phyloP scores from a whole-genome alignment of 2,797 vertebrate species.

The Coreius guichenoti region DNA sequence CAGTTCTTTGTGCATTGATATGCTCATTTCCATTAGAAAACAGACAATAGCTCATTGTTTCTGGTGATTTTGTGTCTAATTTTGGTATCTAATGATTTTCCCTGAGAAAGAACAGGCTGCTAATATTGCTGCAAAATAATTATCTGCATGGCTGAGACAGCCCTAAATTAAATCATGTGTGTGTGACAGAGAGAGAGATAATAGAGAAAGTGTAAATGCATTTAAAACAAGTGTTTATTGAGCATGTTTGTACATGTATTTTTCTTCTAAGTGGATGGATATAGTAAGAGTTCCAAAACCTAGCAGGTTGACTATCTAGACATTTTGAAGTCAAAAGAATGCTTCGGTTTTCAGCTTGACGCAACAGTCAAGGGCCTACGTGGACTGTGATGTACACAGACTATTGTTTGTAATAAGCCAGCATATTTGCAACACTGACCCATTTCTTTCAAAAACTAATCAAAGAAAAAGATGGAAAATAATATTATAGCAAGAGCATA shows the following conservation, averaged over 20 bases:
- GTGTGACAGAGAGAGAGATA: background rate
- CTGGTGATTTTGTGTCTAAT: conserved; percentile 4
- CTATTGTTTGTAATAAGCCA: background rate
- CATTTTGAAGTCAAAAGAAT: background rate
- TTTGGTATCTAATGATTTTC: conserved; percentile 16
- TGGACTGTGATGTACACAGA: background rate
- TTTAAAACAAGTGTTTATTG: background rate
- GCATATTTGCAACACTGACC: background rate
- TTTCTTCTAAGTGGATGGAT: background rate
- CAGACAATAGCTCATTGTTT: conserved; percentile 26
- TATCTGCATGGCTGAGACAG: conserved; percentile 32
- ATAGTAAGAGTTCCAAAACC: background rate
- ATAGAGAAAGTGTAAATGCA: conserved; percentile 23
- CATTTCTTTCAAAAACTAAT: background rate
- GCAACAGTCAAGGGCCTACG: background rate
- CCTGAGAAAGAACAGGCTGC: background rate
- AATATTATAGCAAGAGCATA: background rate
- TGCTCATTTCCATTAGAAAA: conserved; percentile 12
- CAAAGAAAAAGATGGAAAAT: background rate
- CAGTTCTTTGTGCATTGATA: background rate
- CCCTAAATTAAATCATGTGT: conserved; percentile 14
- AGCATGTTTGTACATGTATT: background rate
- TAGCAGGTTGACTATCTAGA: background rate
- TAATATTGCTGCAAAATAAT: conserved; percentile 28
- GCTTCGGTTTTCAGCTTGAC: background rate